These are phyloP conservation scores for Elanoides forficatus DNA, from an alignment of 2,113 vertebrate genomes.

Conservation along the genomic window DNA sequence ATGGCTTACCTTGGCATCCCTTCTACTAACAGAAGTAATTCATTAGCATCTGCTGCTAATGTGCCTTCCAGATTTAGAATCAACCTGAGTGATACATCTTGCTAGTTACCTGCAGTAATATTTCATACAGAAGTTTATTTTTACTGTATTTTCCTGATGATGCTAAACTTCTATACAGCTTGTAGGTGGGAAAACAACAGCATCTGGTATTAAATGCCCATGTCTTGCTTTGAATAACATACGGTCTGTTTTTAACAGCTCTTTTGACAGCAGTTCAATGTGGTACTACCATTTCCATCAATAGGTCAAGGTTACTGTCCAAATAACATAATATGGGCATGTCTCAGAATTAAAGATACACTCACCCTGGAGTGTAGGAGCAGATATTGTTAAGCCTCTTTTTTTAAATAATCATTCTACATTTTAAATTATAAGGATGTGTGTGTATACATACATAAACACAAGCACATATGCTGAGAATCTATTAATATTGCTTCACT, in stretches of 20 bases:
- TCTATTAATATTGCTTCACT: not conserved
- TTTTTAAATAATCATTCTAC: not conserved
- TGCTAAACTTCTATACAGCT: not conserved
- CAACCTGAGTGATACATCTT: not conserved
- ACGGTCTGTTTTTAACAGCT: not conserved
- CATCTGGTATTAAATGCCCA: not conserved
- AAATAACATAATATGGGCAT: fast-evolving
- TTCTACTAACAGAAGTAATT: not conserved
- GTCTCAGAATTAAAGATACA: not conserved
- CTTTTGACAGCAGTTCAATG: not conserved
- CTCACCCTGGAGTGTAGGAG: not conserved
- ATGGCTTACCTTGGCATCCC: not conserved
- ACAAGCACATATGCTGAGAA: not conserved
- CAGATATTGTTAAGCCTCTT: not conserved
- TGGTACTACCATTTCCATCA: not conserved
- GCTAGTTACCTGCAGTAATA: not conserved
- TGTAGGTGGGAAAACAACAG: not conserved
- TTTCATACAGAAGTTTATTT: not conserved
- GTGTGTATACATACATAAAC: not conserved
- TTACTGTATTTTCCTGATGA: not conserved
- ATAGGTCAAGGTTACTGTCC: not conserved
- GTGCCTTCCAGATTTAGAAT: not conserved
- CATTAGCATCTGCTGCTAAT: not conserved
- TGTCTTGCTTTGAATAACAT: not conserved
- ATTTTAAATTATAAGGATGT: not conserved